Conservation (phyloP, 2,888 invertebrate genomes). For the Allophyes oxyacanthae region DNA sequence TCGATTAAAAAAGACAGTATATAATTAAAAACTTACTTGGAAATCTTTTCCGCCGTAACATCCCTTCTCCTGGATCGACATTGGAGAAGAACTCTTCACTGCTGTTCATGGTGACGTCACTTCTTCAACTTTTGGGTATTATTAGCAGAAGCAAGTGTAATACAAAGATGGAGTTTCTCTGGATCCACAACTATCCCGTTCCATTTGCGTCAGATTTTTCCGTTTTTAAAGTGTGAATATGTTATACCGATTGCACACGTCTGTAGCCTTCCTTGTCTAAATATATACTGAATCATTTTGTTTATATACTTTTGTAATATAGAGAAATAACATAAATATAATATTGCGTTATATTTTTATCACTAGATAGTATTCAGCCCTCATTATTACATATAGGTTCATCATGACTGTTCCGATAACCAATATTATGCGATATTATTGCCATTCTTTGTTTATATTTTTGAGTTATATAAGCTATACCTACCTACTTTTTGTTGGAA, state of each 20-base stretch:
- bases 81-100: not conserved
- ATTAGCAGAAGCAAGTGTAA: not conserved
- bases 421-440: too few relatives aligned
- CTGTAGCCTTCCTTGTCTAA: not conserved
- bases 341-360: too few relatives aligned
- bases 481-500: too few relatives aligned
- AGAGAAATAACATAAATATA: too few relatives aligned
- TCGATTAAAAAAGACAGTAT: too few relatives aligned
- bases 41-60: conserved; percentile 23
- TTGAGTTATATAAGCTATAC: too few relatives aligned
- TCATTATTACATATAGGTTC: too few relatives aligned
- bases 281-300: conserved; percentile 2
- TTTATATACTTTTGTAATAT: too few relatives aligned
- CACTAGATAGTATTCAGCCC: too few relatives aligned
- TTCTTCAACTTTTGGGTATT: not conserved
- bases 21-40: conserved; percentile 37
- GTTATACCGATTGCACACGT: not conserved
- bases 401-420: too few relatives aligned
- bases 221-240: too few relatives aligned
- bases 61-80: conserved; percentile 26
- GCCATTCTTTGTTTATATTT: too few relatives aligned
- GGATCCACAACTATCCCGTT: not conserved
- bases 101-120: conserved; percentile 9
- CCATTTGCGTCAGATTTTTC: not conserved
- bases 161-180: not conserved